A percentile compares a stretch with the other conserved stretches of the same genome.
Conservation (phyloP, 2,113 vertebrate genomes). For the Alexandromys fortis region DNA sequence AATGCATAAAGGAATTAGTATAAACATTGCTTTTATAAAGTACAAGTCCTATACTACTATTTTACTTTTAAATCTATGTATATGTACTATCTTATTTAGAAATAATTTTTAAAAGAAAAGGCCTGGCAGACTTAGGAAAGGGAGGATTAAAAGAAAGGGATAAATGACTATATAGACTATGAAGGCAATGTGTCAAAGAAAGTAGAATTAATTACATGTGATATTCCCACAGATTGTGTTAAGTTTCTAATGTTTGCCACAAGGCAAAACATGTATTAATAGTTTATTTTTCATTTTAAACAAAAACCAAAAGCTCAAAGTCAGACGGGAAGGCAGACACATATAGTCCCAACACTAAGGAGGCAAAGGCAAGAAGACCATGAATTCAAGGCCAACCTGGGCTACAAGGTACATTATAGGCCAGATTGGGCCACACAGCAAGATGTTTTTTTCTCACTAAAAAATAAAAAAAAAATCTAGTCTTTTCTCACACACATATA, state of each 20-base stretch:
- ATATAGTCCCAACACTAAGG: neutral
- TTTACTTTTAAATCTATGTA: neutral
- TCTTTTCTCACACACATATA: no score
- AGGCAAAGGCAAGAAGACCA: neutral
- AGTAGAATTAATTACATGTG: neutral
- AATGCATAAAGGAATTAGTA: neutral
- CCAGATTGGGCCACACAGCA: neutral
- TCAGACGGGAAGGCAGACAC: neutral
- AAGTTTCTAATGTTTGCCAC: constrained; percentile 1
- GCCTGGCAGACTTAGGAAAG: neutral
- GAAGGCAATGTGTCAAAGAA: constrained; percentile 1
- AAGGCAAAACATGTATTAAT: neutral
- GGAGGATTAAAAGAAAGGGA: neutral
- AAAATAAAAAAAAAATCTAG: neutral
- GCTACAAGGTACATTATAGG: neutral
- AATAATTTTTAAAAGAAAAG: constrained; percentile 43
- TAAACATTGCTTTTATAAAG: neutral
- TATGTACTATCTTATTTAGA: neutral
- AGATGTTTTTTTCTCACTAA: neutral
- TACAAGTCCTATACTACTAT: neutral
- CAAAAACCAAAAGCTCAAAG: neutral
- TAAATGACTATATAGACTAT: neutral
- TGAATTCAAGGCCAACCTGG: neutral
- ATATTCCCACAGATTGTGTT: neutral
- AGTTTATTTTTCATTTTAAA: constrained; percentile 17